phyloP scores from a whole-genome alignment of 53 echinoderm and acorn worm species.

The Holothuria leucospilota region DNA sequence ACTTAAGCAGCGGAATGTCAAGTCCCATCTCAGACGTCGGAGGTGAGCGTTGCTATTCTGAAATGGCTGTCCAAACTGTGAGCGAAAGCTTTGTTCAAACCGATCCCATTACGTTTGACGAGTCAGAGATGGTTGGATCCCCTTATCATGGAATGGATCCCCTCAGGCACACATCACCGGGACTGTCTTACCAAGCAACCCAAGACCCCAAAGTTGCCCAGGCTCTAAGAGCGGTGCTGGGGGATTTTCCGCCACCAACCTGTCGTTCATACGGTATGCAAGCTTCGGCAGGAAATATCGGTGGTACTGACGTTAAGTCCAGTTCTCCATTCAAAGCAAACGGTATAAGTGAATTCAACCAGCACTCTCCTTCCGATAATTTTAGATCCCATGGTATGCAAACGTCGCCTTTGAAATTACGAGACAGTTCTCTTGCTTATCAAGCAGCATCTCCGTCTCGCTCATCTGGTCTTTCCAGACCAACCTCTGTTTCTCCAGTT shows the following conservation, averaged over 20 bases:
- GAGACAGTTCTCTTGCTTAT: background rate
- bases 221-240: slow-evolving; percentile 26
- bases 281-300: background rate
- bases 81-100: slow-evolving; percentile 42
- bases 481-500: slow-evolving; percentile 19
- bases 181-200: slow-evolving; percentile 37
- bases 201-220: slow-evolving; percentile 36
- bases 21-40: slow-evolving; percentile 48
- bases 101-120: slow-evolving; percentile 17
- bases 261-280: slow-evolving; percentile 24
- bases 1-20: slow-evolving; percentile 45
- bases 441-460: slow-evolving; percentile 8
- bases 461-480: slow-evolving; percentile 25
- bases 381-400: slow-evolving; percentile 40
- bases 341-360: background rate
- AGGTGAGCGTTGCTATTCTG: slow-evolving; percentile 22
- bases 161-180: slow-evolving; percentile 27
- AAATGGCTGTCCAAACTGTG: slow-evolving; percentile 37
- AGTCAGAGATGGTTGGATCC: slow-evolving; percentile 6
- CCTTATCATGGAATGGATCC: slow-evolving; percentile 39
- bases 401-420: slow-evolving; percentile 27
- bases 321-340: slow-evolving; percentile 24
- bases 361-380: background rate
- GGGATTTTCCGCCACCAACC: slow-evolving; percentile 23
- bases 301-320: background rate